Evolutionary conservation across 2,888 invertebrate genomes (phyloP).

Genomic region (Drosophila dives): DNA sequence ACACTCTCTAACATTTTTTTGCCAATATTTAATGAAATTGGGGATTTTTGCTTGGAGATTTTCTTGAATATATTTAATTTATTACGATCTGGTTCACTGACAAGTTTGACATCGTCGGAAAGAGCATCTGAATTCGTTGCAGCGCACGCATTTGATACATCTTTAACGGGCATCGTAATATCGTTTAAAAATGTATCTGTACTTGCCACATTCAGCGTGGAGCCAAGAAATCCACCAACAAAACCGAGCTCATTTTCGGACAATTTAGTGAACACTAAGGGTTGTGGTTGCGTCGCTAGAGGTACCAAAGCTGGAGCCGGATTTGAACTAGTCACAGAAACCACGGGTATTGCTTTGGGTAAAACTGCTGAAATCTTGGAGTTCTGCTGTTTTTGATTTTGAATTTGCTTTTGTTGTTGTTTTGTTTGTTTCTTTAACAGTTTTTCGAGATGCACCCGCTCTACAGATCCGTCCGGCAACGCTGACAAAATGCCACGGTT

Average conservation of each 20-base stretch:
- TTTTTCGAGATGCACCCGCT: constrained; percentile 71
- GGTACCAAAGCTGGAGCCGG: not conserved
- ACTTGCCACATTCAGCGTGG: not conserved
- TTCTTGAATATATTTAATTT: constrained; percentile 95
- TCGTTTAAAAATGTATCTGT: constrained; percentile 4
- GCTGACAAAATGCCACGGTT: constrained; percentile 31
- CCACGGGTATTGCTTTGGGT: not conserved
- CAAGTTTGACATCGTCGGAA: constrained; percentile 86
- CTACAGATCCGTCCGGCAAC: constrained; percentile 46
- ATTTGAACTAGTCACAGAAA: not conserved
- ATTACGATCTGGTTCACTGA: constrained; percentile 92
- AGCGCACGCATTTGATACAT: not conserved
- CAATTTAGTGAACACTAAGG: not conserved
- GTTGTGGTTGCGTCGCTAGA: not conserved
- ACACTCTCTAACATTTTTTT: constrained; percentile 33
- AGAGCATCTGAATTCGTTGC: not conserved
- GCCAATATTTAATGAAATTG: constrained; percentile 33
- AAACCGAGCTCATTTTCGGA: not conserved
- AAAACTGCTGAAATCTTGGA: constrained; percentile 5
- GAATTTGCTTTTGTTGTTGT: constrained; percentile 68
- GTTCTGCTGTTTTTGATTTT: constrained; percentile 45
- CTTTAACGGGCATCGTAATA: not conserved
- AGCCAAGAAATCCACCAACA: not conserved
- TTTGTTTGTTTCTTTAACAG: constrained; percentile 75
- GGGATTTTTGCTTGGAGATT: constrained; percentile 87